Percentiles rank a stretch among this genome's conserved stretches.
Evolutionary conservation across 2,113 vertebrate genomes (phyloP).

Genomic region (Heptranchias perlo): DNA sequence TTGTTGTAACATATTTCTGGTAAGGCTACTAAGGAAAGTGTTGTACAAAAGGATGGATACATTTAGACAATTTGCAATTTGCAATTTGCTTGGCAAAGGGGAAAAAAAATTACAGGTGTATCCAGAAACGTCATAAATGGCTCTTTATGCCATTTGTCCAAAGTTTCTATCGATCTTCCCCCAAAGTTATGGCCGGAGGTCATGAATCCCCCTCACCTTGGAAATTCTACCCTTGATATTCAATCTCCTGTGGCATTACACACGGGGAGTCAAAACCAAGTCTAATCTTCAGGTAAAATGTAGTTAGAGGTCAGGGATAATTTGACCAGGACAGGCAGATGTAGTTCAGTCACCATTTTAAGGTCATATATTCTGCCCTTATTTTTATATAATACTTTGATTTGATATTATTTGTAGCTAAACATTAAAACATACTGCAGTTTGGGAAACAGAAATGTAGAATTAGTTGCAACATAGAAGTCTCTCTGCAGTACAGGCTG

Average conservation of each 20-base stretch:
- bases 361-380: not conserved
- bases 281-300: not conserved
- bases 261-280: not conserved
- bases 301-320: not conserved
- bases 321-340: not conserved
- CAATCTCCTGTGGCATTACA: not conserved
- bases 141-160: not conserved
- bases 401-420: not conserved
- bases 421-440: not conserved
- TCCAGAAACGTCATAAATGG: not conserved
- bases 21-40: not conserved
- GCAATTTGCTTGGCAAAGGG: not conserved
- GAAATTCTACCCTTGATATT: not conserved
- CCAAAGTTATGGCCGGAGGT: not conserved
- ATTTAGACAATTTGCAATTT: not conserved
- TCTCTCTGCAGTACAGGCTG: too few relatives aligned
- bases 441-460: not conserved
- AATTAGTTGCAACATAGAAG: not conserved
- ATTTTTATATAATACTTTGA: not conserved
- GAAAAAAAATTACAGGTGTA: not conserved
- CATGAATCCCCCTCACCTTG: not conserved
- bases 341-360: not conserved
- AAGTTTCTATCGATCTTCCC: not conserved
- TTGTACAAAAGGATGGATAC: not conserved
- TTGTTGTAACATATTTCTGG: not conserved